phyloP scores from a whole-genome alignment of 2,797 vertebrate species.

The Scomberomorus guttatus region DNA sequence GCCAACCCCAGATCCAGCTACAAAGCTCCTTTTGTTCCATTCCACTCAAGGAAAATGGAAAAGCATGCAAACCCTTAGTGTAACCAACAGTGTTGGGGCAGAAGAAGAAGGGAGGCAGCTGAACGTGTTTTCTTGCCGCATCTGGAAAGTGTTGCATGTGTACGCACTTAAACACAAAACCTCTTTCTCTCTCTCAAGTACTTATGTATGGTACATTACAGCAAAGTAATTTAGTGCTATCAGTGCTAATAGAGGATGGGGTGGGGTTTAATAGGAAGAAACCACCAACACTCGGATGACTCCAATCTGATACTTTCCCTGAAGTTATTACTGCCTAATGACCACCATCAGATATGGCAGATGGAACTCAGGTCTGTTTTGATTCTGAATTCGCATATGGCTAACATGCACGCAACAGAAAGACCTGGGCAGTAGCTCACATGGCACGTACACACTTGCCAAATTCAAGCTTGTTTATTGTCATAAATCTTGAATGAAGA shows the following conservation, averaged over 20 bases:
- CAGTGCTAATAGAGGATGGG: conserved; percentile 64
- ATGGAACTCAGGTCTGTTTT: conserved; percentile 43
- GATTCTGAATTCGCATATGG: conserved; percentile 28
- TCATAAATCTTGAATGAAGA: conserved; percentile 1
- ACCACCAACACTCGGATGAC: conserved; percentile 55
- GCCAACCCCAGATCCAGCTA: conserved; percentile 71
- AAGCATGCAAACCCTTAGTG: conserved; percentile 73
- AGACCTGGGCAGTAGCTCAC: neutral
- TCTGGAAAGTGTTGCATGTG: conserved; percentile 81
- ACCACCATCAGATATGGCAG: conserved; percentile 65
- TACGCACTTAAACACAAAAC: conserved; percentile 49
- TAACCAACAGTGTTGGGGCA: conserved; percentile 61
- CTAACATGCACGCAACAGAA: conserved; percentile 33
- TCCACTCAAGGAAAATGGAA: conserved; percentile 76
- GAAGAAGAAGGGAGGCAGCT: conserved; percentile 49
- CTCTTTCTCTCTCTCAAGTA: conserved; percentile 37
- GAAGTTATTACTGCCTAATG: conserved; percentile 63
- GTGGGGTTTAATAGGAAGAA: conserved; percentile 71
- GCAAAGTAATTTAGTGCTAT: conserved; percentile 71
- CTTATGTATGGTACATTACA: conserved; percentile 76
- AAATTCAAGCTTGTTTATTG: conserved; percentile 7
- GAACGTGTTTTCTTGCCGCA: conserved; percentile 71
- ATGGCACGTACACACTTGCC: neutral
- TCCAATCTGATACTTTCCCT: conserved; percentile 68
- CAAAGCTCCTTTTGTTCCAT: conserved; percentile 85